A percentile compares a stretch with the other conserved stretches of the same genome.
Evolutionary conservation across 2,888 invertebrate genomes (phyloP).

Genomic region (Acronicta alni): DNA sequence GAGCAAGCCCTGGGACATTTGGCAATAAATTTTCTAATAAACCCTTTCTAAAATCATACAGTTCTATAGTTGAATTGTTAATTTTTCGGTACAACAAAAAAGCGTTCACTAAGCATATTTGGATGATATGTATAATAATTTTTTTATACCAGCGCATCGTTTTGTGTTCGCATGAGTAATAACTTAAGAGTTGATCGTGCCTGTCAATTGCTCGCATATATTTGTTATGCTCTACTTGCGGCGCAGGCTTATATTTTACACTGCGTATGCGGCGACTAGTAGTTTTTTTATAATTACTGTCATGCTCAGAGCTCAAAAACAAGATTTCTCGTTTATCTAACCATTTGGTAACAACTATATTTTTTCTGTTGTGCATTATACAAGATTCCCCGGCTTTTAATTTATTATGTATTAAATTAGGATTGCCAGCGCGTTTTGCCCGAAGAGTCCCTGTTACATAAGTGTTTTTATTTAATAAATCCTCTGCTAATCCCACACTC

Average conservation of each 20-base stretch:
- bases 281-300: conserved; percentile 11
- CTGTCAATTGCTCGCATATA: conserved; percentile 26
- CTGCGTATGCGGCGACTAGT: conserved; percentile 27
- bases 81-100: conserved; percentile 35
- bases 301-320: conserved; percentile 42
- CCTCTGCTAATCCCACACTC: conserved; percentile 41
- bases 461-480: conserved; percentile 46
- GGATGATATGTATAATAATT: conserved; percentile 40
- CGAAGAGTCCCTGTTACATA: conserved; percentile 51
- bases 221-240: conserved; percentile 10
- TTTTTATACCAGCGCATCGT: conserved; percentile 49
- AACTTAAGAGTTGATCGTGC: conserved; percentile 33
- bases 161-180: conserved; percentile 40
- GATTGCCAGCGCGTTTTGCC: conserved; percentile 36
- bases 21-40: no score
- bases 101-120: conserved; percentile 40
- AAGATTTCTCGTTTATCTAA: conserved; percentile 56
- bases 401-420: conserved; percentile 20
- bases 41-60: no score
- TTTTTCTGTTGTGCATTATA: conserved; percentile 35
- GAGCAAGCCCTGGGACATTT: no score
- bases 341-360: conserved; percentile 46
- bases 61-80: not conserved
- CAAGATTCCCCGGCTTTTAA: conserved; percentile 41
- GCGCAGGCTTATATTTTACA: conserved; percentile 16